Percentiles rank a stretch among this genome's conserved stretches.
phyloP scores from a whole-genome alignment of 2,113 vertebrate genomes.

The Sigmodon hispidus region DNA sequence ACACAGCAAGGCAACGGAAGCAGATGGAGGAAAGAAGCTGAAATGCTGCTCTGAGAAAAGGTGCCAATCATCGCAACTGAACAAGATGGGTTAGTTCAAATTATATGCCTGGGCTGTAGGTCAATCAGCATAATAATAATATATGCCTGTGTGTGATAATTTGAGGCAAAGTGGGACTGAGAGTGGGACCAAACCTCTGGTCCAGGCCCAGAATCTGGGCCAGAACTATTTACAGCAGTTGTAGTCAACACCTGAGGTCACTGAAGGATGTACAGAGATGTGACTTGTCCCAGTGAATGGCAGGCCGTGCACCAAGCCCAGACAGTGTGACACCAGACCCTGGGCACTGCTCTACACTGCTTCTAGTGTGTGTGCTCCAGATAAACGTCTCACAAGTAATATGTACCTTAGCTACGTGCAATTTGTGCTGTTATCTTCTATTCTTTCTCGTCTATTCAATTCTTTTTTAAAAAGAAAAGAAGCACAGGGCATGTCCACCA shows the following conservation, averaged over 20 bases:
- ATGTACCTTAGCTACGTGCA: neutral
- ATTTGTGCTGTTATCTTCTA: neutral
- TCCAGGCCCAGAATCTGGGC: too few relatives aligned
- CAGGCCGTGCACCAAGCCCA: neutral
- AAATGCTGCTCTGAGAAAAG: too few relatives aligned
- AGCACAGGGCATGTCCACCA: neutral
- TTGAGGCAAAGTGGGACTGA: too few relatives aligned
- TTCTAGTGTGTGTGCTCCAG: neutral
- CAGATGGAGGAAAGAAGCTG: too few relatives aligned
- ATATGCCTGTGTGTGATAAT: too few relatives aligned
- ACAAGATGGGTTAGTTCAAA: too few relatives aligned
- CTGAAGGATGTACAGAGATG: neutral
- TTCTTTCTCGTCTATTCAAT: neutral
- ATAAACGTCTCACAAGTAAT: neutral
- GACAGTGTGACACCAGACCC: rapidly evolving
- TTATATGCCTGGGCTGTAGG: too few relatives aligned
- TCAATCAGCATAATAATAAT: too few relatives aligned
- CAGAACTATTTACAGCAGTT: too few relatives aligned
- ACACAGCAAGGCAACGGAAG: too few relatives aligned
- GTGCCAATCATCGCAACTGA: too few relatives aligned
- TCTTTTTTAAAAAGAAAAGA: neutral
- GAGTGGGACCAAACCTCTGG: too few relatives aligned
- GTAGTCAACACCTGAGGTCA: neutral
- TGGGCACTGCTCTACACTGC: rapidly evolving
- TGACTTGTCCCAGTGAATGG: neutral